A percentile compares a stretch with the other conserved stretches of the same genome.
These are phyloP conservation scores for Otolemur garnettii DNA, from an alignment of 2,113 vertebrate species.

Conservation along the genomic window DNA sequence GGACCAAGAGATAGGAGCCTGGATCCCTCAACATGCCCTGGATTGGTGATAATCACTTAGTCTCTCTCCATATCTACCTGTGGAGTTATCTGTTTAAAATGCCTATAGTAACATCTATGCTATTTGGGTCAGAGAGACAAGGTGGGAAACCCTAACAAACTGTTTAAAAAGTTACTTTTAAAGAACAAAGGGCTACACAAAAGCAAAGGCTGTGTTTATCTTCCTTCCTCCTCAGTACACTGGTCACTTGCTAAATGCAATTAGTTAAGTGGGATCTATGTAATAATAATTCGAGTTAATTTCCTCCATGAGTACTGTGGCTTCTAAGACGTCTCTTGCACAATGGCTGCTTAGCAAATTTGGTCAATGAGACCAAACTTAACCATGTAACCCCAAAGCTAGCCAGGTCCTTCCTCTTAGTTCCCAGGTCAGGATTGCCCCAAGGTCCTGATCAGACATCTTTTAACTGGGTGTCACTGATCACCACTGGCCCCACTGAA, in stretches of 20 bases:
- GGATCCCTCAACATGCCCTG: neutral
- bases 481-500: neutral
- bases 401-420: neutral
- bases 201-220: conserved; percentile 29
- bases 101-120: neutral
- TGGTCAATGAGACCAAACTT: conserved; percentile 6
- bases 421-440: neutral
- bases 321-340: neutral
- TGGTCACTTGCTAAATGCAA: conserved; percentile 37
- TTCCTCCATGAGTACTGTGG: neutral
- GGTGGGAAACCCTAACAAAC: neutral
- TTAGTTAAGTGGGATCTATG: neutral
- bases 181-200: conserved; percentile 57
- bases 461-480: neutral
- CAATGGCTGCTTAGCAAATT: neutral
- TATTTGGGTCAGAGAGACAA: neutral
- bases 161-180: conserved; percentile 50
- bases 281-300: neutral
- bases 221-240: neutral
- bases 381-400: neutral
- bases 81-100: conserved; percentile 39
- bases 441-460: neutral
- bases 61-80: neutral
- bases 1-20: conserved; percentile 31
- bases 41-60: neutral